A percentile compares a stretch with the other conserved stretches of the same genome.
phyloP scores from a whole-genome alignment of 35 echinoderm and acorn worm species.

The Holothuria glaberrima region DNA sequence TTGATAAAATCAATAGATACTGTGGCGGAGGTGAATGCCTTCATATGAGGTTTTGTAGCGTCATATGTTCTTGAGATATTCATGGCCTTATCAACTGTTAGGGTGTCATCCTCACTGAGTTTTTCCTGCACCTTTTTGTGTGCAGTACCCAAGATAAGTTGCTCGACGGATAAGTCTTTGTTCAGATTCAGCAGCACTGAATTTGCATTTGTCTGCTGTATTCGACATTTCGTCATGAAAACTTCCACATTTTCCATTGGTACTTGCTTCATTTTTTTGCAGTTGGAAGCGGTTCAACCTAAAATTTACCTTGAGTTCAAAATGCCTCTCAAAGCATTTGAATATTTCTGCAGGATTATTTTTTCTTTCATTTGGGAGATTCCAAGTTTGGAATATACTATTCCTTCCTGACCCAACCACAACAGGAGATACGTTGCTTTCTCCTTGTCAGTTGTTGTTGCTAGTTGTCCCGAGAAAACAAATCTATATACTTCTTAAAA shows the following conservation, averaged over 20 bases:
- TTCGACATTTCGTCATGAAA: slow-evolving; percentile 23
- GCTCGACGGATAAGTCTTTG: slow-evolving; percentile 24
- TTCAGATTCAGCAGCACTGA: neutral
- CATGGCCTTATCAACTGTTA: neutral
- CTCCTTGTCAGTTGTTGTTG: neutral
- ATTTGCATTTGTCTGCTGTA: slow-evolving; percentile 50
- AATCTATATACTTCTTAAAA: slow-evolving; percentile 12
- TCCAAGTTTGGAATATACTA: slow-evolving; percentile 29
- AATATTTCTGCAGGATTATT: neutral
- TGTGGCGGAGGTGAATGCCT: neutral
- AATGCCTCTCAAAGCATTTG: neutral
- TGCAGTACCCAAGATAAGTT: slow-evolving; percentile 22
- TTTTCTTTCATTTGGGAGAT: neutral
- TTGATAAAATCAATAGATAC: neutral
- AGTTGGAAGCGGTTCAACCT: neutral
- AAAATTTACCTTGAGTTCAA: neutral
- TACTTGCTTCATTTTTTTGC: slow-evolving; percentile 37
- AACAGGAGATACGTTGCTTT: slow-evolving; percentile 38
- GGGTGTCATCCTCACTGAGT: neutral
- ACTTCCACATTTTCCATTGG: slow-evolving; percentile 20
- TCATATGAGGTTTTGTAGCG: slow-evolving; percentile 51
- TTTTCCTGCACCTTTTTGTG: slow-evolving; percentile 51
- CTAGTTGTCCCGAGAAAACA: neutral
- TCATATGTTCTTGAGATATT: slow-evolving; percentile 41
- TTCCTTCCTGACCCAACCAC: slow-evolving; percentile 50